Conservation (phyloP, 2,888 invertebrate genomes). For the Fissipunctia ypsillon region DNA sequence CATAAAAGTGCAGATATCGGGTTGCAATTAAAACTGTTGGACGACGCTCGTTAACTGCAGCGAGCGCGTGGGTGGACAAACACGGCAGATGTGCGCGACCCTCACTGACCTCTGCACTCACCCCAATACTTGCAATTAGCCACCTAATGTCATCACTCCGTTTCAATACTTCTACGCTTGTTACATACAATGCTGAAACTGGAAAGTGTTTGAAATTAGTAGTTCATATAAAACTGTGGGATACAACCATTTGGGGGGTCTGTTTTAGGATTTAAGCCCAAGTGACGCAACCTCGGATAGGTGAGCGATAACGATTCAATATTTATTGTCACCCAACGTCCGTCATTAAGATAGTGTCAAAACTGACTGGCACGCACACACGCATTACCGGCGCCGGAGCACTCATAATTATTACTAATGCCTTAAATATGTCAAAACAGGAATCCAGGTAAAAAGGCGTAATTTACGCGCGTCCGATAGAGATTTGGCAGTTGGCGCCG, state of each 20-base stretch:
- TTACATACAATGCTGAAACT: conserved; percentile 33
- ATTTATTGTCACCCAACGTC: conserved; percentile 90
- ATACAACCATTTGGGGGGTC: conserved; percentile 84
- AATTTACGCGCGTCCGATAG: conserved; percentile 90
- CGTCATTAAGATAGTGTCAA: conserved; percentile 91
- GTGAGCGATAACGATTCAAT: conserved; percentile 88
- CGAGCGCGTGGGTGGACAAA: conserved; percentile 84
- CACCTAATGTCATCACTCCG: conserved; percentile 76
- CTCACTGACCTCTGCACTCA: conserved; percentile 78
- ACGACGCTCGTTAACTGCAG: conserved; percentile 83
- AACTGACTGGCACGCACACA: conserved; percentile 86
- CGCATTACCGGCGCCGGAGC: conserved; percentile 83
- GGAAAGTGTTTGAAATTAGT: conserved; percentile 37
- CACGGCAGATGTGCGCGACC: conserved; percentile 88
- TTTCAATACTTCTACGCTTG: conserved; percentile 57
- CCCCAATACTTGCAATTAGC: conserved; percentile 83
- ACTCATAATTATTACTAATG: conserved; percentile 91
- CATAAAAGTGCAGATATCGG: conserved; percentile 83
- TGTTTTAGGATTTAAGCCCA: conserved; percentile 82
- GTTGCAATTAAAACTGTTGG: conserved; percentile 89
- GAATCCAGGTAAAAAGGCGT: conserved; percentile 91
- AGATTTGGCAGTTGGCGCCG: conserved; percentile 91
- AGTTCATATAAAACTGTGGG: conserved; percentile 47
- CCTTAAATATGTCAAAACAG: conserved; percentile 91
- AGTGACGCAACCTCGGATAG: conserved; percentile 85